Conservation (phyloP, 2,113 vertebrate species). For the Cyanoliseus patagonus region DNA sequence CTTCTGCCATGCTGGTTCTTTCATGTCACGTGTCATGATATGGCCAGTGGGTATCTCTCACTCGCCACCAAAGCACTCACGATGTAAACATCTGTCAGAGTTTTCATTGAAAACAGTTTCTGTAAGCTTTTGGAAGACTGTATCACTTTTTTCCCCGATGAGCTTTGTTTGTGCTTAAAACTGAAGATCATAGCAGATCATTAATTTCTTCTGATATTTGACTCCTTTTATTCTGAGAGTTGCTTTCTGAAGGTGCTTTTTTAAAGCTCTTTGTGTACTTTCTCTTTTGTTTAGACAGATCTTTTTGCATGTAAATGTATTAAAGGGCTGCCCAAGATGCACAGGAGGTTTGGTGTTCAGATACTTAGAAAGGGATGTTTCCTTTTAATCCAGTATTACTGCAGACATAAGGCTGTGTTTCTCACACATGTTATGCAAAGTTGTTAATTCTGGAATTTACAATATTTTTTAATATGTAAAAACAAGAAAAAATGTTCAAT, state of each 20-base stretch:
- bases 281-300: not conserved
- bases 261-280: not conserved
- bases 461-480: not conserved
- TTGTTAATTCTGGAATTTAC: not conserved
- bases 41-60: not conserved
- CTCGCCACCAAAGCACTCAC: not conserved
- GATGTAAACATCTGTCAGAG: not conserved
- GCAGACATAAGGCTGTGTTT: not conserved
- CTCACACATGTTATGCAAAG: not conserved
- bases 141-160: not conserved
- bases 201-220: not conserved
- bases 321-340: not conserved
- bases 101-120: not conserved
- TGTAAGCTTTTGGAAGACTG: not conserved
- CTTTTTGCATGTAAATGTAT: not conserved
- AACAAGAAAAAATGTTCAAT: rapidly evolving
- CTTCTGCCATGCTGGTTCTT: not conserved
- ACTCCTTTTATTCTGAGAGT: not conserved
- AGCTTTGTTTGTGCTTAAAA: not conserved
- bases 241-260: not conserved
- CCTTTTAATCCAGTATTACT: not conserved
- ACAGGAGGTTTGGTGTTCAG: not conserved
- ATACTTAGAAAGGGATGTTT: not conserved
- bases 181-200: not conserved
- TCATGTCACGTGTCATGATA: not conserved